Evolutionary conservation across 2,888 invertebrate species (phyloP).

Genomic region (Limnephilus auricula): DNA sequence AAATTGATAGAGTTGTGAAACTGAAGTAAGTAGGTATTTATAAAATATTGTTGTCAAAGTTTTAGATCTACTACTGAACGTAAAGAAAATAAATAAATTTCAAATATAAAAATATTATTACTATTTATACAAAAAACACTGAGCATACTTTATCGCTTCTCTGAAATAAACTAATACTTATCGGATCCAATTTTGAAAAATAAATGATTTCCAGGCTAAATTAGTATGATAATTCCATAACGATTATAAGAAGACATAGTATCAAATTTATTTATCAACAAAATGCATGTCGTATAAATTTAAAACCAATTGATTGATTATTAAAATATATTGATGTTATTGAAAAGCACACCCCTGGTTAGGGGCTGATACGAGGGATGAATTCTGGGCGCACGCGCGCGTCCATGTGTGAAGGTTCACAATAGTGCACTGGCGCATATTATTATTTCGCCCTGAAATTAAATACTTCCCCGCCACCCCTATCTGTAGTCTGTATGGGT

Average conservation of each 20-base stretch:
- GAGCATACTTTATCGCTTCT: too few species aligned
- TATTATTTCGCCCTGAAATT: constrained; percentile 64
- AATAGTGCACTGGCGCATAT: constrained; percentile 66
- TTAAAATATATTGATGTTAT: constrained; percentile 53
- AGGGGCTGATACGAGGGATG: constrained; percentile 40
- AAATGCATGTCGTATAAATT: not conserved
- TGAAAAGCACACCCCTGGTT: constrained; percentile 12
- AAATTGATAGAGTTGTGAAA: too few species aligned
- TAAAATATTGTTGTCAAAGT: too few species aligned
- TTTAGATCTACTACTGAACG: too few species aligned
- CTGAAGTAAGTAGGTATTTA: too few species aligned
- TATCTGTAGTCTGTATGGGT: not conserved
- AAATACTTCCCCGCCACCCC: constrained; percentile 56
- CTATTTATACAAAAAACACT: too few species aligned
- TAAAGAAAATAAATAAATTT: too few species aligned
- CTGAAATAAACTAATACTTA: too few species aligned
- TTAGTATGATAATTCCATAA: too few species aligned
- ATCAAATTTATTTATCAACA: not conserved
- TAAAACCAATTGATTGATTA: constrained; percentile 46
- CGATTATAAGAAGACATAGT: not conserved
- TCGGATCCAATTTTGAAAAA: too few species aligned
- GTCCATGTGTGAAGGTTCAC: constrained; percentile 61
- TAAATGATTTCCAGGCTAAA: too few species aligned
- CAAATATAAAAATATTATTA: too few species aligned
- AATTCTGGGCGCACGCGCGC: constrained; percentile 52